A percentile compares a stretch with the other conserved stretches of the same genome.
These are phyloP conservation scores for Onchidella celtica DNA, from an alignment of 2,888 invertebrate genomes.

Conservation along the genomic window DNA sequence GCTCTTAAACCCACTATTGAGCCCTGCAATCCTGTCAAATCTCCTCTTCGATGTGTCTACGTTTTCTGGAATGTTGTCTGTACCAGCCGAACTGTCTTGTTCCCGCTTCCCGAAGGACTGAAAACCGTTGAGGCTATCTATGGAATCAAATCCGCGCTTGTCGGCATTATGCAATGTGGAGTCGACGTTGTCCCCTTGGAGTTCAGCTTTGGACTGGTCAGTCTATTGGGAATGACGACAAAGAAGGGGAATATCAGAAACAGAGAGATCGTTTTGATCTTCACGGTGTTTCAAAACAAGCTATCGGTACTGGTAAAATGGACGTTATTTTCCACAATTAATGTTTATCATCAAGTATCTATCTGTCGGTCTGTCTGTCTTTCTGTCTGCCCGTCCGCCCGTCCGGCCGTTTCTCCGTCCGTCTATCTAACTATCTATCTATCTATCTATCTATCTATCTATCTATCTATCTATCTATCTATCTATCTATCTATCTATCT, in stretches of 20 bases:
- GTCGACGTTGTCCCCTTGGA: not conserved
- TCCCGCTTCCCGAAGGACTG: not conserved
- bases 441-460: not conserved
- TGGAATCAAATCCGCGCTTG: constrained; percentile 25
- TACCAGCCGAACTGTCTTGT: not conserved
- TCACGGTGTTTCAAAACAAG: no score
- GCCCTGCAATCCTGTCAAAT: not conserved
- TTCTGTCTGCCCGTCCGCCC: not conserved
- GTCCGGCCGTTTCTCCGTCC: not conserved
- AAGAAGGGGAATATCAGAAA: not conserved
- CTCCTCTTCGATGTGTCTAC: not conserved
- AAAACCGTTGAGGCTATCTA: not conserved
- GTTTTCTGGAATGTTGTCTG: not conserved
- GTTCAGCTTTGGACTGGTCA: not conserved
- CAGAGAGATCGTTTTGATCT: no score
- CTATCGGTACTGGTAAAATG: not conserved
- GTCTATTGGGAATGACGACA: not conserved
- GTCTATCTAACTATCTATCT: not conserved
- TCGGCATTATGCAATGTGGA: not conserved
- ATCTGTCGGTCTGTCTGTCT: not conserved
- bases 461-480: not conserved
- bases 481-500: not conserved
- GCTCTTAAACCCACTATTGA: not conserved
- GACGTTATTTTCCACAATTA: no score
- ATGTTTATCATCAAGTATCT: no score